A percentile compares a stretch with the other conserved stretches of the same genome.
These are phyloP conservation scores for Danio kyathit DNA, from an alignment of 2,797 vertebrate species.

Conservation along the genomic window DNA sequence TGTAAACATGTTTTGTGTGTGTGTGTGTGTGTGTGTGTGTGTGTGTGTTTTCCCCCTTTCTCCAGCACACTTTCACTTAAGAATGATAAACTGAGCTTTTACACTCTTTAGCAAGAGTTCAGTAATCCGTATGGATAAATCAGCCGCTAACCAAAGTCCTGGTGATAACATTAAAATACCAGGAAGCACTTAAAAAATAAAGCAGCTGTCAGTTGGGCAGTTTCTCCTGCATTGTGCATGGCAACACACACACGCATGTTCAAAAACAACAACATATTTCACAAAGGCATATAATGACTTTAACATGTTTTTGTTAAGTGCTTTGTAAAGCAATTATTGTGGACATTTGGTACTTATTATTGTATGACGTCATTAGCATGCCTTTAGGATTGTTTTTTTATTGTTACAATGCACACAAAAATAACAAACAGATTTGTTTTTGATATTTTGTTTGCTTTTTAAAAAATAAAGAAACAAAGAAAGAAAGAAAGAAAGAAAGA, in stretches of 20 bases:
- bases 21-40: conserved; percentile 32
- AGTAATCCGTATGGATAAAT: conserved; percentile 64
- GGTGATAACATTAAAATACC: conserved; percentile 47
- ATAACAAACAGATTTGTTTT: no score
- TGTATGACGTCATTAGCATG: neutral
- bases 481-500: no score
- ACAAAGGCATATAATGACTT: conserved; percentile 23
- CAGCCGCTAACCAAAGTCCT: conserved; percentile 48
- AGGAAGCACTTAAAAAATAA: conserved; percentile 51
- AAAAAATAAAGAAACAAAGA: no score
- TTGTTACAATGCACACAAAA: neutral
- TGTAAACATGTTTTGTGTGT: conserved; percentile 71
- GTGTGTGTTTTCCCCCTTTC: neutral
- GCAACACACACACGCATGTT: conserved; percentile 38
- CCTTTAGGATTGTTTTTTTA: neutral
- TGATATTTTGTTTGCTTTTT: no score
- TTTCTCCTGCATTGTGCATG: conserved; percentile 39
- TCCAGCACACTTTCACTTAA: conserved; percentile 50
- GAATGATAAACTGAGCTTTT: conserved; percentile 51
- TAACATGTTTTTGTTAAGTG: conserved; percentile 57
- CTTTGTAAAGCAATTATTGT: neutral
- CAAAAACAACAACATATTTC: conserved; percentile 39
- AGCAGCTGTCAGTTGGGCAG: conserved; percentile 56
- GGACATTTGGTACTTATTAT: neutral
- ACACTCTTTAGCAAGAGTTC: conserved; percentile 54